Conservation (phyloP, 2,113 vertebrate species). For the Dicerorhinus sumatrensis region DNA sequence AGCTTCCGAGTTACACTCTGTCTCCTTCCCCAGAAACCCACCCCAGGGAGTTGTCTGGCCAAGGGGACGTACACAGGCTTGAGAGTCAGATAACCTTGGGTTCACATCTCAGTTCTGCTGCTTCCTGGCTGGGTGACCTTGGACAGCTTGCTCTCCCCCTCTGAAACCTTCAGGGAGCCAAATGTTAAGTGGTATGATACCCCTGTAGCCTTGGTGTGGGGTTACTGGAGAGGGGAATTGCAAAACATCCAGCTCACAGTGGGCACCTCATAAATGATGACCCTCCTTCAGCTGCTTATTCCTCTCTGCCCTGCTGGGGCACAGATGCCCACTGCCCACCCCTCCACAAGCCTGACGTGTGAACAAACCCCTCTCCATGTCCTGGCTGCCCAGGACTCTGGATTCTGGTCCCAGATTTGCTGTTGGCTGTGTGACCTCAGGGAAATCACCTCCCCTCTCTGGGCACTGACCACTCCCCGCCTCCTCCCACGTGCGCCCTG, state of each 20-base stretch:
- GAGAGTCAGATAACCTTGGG: neutral
- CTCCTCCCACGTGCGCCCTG: fast-evolving
- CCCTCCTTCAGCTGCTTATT: neutral
- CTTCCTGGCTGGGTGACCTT: neutral
- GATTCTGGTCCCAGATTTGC: neutral
- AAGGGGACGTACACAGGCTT: fast-evolving
- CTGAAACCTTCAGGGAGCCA: neutral
- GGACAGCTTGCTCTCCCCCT: neutral
- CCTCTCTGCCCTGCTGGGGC: no score
- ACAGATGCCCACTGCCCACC: neutral
- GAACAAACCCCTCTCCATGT: neutral
- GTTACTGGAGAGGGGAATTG: no score
- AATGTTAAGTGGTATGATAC: neutral
- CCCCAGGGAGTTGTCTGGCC: neutral
- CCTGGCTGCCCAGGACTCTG: neutral
- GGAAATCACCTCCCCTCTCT: neutral
- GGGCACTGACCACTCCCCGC: neutral
- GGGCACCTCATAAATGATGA: neutral
- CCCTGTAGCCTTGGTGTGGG: neutral
- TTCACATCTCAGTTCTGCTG: neutral
- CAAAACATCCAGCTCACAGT: neutral
- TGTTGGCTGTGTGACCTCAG: neutral
- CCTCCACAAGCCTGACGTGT: neutral
- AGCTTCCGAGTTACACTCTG: neutral
- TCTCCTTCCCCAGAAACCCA: neutral